Conservation (phyloP, 2,888 invertebrate genomes). For the Malachius bipustulatus region DNA sequence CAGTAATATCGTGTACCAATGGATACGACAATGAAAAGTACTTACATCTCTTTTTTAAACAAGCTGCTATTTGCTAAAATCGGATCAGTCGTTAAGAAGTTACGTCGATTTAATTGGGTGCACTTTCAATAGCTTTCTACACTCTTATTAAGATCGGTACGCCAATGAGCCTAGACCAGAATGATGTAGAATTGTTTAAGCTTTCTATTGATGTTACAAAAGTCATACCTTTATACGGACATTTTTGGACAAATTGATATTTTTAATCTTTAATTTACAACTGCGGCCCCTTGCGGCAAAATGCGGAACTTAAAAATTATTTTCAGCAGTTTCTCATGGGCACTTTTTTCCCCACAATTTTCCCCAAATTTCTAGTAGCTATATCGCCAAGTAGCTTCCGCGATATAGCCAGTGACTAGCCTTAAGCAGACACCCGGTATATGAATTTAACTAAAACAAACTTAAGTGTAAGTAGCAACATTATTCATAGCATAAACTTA, state of each 20-base stretch:
- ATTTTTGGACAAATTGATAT: conserved; percentile 4
- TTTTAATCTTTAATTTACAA: conserved; percentile 5
- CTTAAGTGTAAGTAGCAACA: too few species aligned
- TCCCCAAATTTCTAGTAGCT: background rate
- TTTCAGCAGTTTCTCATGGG: conserved; percentile 6
- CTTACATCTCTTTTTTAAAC: conserved; percentile 4
- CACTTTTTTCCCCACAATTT: background rate
- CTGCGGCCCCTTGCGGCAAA: conserved; percentile 5
- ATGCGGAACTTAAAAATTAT: conserved; percentile 2
- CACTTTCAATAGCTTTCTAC: conserved; percentile 5
- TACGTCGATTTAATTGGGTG: conserved; percentile 3
- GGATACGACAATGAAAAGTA: conserved; percentile 3
- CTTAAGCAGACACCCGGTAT: conserved; percentile 6
- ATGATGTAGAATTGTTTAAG: conserved; percentile 4
- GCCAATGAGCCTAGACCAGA: conserved; percentile 5
- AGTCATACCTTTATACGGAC: background rate
- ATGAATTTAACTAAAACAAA: too few species aligned
- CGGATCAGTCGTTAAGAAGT: conserved; percentile 5
- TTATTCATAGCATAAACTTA: too few species aligned
- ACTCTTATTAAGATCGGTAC: conserved; percentile 5
- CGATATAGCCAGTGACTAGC: conserved; percentile 3
- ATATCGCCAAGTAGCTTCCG: conserved; percentile 5
- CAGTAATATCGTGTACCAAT: background rate
- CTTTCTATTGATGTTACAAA: conserved; percentile 6
- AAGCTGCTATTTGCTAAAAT: background rate